Base-by-base conservation (phyloP, 1,140 invertebrate species). In the Camponotus floridanus region DNA sequence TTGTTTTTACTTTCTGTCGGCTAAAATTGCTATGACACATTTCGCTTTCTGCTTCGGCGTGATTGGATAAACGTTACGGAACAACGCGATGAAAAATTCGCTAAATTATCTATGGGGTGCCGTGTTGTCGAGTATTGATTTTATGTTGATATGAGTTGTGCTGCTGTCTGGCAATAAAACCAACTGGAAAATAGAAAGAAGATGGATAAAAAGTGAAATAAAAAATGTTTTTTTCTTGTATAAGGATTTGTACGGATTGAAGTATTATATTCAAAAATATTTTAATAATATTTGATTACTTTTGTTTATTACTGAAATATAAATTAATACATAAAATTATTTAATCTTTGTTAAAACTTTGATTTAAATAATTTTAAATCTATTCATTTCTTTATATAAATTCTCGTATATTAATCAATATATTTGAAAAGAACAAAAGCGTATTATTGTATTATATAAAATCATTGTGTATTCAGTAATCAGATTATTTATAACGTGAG, bases 91-190 rank as follows among this genome's bases (percentile, higher is more conserved):
- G 33, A 3, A 55, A 71, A 51, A 86, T 31, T 15, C 31, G 31
- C 6, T 15, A 31, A 67, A 21, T 42, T 85, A 85, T 85, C 59
- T 76, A 85, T 84, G 79, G 55, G 39, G 45, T 55, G 26, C 74
- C 74, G 48, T 51, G 48, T 45, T 79, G 62, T 81, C 70, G 74
- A 65, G 48, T 89, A 90, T 86, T 86, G 76, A 90, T 81, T 90
- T 90, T 83, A 87, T 79, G 36, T 61, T 86, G 59, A 67, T 76
- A 87, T 62, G 70, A 85, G 4, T 67, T 57, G 13, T 59, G 57
- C 61, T 62, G 39, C 67, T 79, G 59, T 86, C 59, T 88, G 57
- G 73, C 73, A 86, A 62, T 67, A 65, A 81, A 73, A 59, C 39
- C 39, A 89, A 64, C 65, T 13, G n/a, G 6, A n/a, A 36, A 45